Evolutionary conservation across 2,888 invertebrate species (phyloP).

Genomic region (Drosophila borborema): DNA sequence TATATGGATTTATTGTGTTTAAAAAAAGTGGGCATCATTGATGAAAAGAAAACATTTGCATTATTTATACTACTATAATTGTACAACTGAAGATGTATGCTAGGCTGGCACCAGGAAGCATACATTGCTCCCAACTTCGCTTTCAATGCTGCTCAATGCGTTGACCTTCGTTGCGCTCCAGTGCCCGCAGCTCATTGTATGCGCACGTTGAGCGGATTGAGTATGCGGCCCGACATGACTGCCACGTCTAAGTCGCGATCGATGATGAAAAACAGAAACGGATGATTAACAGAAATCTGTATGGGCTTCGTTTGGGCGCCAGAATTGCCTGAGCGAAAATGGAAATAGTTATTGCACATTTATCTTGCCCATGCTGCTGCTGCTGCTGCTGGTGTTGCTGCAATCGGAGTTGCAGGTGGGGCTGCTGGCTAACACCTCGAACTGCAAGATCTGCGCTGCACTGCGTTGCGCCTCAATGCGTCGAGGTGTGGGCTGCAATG

Average conservation of each 20-base stretch:
- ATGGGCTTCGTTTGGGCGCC: slow-evolving; percentile 86
- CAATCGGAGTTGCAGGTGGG: slow-evolving; percentile 52
- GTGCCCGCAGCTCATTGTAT: slow-evolving; percentile 87
- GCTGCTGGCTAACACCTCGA: slow-evolving; percentile 50
- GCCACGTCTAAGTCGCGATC: slow-evolving; percentile 92
- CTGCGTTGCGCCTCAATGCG: slow-evolving; percentile 67
- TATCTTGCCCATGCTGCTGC: slow-evolving; percentile 32
- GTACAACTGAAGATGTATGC: slow-evolving; percentile 19
- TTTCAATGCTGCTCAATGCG: slow-evolving; percentile 63
- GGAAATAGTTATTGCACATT: slow-evolving; percentile 65
- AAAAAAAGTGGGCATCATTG: slow-evolving; percentile 54
- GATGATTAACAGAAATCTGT: slow-evolving; percentile 91
- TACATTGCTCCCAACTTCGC: slow-evolving; percentile 55
- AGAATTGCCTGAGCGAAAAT: slow-evolving; percentile 80
- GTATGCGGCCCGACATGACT: slow-evolving; percentile 92
- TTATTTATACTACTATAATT: slow-evolving; percentile 60
- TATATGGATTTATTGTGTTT: slow-evolving; percentile 8
- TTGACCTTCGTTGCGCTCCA: slow-evolving; percentile 68
- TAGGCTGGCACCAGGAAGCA: slow-evolving; percentile 51
- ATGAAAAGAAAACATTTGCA: slow-evolving; percentile 36
- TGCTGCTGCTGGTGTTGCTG: slow-evolving; percentile 18
- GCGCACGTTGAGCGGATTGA: slow-evolving; percentile 93
- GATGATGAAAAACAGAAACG: slow-evolving; percentile 94
- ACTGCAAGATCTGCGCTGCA: slow-evolving; percentile 17
- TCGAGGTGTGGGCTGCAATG: slow-evolving; percentile 70